Conservation (phyloP, 2,888 invertebrate genomes). For the Apodemia mormo region DNA sequence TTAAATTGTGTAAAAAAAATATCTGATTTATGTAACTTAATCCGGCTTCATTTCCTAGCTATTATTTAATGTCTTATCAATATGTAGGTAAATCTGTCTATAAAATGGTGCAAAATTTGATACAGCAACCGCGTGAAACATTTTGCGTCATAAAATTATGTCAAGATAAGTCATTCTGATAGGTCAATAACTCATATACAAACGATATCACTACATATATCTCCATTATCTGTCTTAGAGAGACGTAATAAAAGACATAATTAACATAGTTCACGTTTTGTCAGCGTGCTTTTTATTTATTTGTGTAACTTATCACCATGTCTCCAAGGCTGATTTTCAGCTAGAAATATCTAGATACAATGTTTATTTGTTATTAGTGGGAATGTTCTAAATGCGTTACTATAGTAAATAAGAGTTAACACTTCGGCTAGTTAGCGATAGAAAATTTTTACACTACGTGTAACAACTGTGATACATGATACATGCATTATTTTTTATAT, state of each 20-base stretch:
- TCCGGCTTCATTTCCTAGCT: background rate
- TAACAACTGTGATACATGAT: too few species aligned
- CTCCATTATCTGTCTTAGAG: conserved; percentile 5
- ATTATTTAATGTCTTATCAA: conserved; percentile 2
- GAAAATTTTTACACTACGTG: background rate
- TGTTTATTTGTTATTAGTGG: background rate
- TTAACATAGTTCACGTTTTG: background rate
- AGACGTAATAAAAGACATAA: background rate
- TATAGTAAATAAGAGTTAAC: background rate
- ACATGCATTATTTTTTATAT: too few species aligned
- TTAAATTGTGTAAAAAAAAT: too few species aligned
- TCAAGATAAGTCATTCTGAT: background rate
- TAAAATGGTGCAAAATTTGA: background rate
- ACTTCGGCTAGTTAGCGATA: background rate
- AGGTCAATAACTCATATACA: background rate
- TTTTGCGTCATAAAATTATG: conserved; percentile 4
- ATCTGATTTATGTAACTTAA: too few species aligned
- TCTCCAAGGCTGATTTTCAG: conserved; percentile 10
- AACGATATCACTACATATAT: conserved; percentile 3
- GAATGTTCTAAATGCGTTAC: background rate
- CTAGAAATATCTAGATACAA: conserved; percentile 13
- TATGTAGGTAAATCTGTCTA: background rate
- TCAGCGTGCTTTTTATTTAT: background rate
- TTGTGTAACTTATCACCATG: conserved; percentile 8
- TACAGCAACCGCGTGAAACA: background rate